Conservation (phyloP, 2,888 invertebrate genomes). For the Opisthograptis luteolata region DNA sequence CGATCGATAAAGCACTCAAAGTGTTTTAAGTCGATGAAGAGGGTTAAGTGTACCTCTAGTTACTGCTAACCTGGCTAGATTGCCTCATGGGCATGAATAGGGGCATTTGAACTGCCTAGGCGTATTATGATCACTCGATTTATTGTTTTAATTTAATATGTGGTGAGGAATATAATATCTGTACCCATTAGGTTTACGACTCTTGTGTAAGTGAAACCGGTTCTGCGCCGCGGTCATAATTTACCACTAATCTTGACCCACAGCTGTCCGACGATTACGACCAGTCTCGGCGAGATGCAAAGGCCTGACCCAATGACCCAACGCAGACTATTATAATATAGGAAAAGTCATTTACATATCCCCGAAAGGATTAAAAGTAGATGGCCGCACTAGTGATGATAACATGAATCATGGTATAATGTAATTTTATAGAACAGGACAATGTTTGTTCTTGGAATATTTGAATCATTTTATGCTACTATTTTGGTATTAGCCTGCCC, state of each 20-base stretch:
- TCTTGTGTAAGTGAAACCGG: slow-evolving; percentile 68
- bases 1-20: slow-evolving; percentile 72
- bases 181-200: slow-evolving; percentile 45
- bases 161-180: slow-evolving; percentile 38
- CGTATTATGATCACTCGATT: slow-evolving; percentile 22
- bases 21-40: slow-evolving; percentile 39
- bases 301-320: slow-evolving; percentile 52
- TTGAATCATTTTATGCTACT: slow-evolving; percentile 5
- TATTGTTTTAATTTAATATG: slow-evolving; percentile 46
- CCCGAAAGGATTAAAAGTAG: slow-evolving; percentile 57
- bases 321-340: too few species aligned
- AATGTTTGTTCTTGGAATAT: slow-evolving; percentile 4
- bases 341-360: slow-evolving; percentile 8
- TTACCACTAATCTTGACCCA: slow-evolving; percentile 80
- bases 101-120: slow-evolving; percentile 23
- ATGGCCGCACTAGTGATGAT: slow-evolving; percentile 41
- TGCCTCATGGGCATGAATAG: slow-evolving; percentile 38
- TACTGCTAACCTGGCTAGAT: slow-evolving; percentile 29
- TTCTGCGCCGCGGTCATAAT: slow-evolving; percentile 60
- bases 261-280: slow-evolving; percentile 56
- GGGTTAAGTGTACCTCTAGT: slow-evolving; percentile 31
- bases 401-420: slow-evolving; percentile 4
- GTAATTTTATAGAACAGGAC: not conserved
- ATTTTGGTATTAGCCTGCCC: not conserved
- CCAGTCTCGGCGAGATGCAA: slow-evolving; percentile 56